Evolutionary conservation across 1,140 invertebrate genomes (phyloP), one percentile per base, ranked within the genome.

Genomic region (Eupristina koningsbergeri): DNA sequence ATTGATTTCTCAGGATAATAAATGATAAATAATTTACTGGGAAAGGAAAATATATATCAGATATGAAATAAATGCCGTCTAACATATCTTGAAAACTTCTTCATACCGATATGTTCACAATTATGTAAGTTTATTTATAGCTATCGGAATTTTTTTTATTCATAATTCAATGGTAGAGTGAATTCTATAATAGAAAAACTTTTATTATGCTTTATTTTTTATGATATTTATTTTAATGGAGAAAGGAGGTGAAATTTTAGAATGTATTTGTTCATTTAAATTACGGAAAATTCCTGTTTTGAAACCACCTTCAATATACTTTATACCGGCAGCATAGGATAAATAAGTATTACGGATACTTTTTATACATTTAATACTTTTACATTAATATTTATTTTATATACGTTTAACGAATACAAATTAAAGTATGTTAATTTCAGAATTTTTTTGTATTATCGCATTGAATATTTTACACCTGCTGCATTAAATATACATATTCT

Each of bases 171-270:
- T 41, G 19, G 15, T 41, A 17, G 67, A 39, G 67, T 9, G 26
- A 58, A 58, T 41, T 67, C 22, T 61, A 26, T 77, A 34, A 61
- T 11, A 11, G 50, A 13, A 36, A 31, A 0, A 36, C 45, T 61
- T 77, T 22, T 61, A n/a, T 26, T 19, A 19, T 75, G 17, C 29
- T 17, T 75, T 75, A 75, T 29, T 75, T 53, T 19, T 45, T 29
- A 9, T 17, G 26, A 34, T 75, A 34, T 34, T 17, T n/a, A 64
- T 64, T n/a, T 15, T 8, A 26, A 36, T 19, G 39, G 36, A 45
- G 76, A 64, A 78, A 78, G 58, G 53, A 78, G 58, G 76, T 63
- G 36, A 31, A 78, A 78, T 78, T 64, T 64, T 63, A 63, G 36
- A 78, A 78, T 61, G 39, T 8, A 39, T 58, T 39, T 78, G 76